These are phyloP conservation scores for Callospermophilus lateralis DNA, from an alignment of 2,113 vertebrate species.

Conservation along the genomic window DNA sequence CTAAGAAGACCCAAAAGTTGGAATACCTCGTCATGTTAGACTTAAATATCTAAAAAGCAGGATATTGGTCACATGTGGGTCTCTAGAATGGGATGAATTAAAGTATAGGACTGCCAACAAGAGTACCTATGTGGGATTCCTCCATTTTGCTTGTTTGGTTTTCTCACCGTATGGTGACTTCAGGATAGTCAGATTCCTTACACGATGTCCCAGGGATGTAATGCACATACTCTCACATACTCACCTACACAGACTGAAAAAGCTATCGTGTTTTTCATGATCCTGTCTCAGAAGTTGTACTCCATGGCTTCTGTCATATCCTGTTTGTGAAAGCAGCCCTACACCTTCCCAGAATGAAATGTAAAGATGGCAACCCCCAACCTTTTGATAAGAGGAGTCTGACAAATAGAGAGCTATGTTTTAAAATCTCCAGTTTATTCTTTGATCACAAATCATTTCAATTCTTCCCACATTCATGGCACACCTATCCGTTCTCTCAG, in stretches of 20 bases:
- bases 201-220: background rate
- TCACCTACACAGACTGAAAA: background rate
- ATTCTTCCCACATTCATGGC: background rate
- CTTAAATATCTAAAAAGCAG: background rate
- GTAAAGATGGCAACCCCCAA: background rate
- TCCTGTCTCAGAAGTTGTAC: background rate
- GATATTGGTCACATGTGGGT: background rate
- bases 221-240: background rate
- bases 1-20: background rate
- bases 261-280: background rate
- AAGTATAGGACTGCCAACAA: background rate
- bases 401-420: background rate
- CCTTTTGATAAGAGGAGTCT: background rate
- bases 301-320: background rate
- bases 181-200: background rate
- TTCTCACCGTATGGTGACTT: background rate
- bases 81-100: background rate
- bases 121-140: background rate
- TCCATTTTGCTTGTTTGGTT: background rate
- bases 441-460: background rate
- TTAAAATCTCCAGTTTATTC: background rate
- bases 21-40: background rate
- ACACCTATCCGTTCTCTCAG: background rate
- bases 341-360: background rate
- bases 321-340: background rate